Conservation (phyloP, 2,888 invertebrate genomes). For the Sphaerophoria rueppellii region DNA sequence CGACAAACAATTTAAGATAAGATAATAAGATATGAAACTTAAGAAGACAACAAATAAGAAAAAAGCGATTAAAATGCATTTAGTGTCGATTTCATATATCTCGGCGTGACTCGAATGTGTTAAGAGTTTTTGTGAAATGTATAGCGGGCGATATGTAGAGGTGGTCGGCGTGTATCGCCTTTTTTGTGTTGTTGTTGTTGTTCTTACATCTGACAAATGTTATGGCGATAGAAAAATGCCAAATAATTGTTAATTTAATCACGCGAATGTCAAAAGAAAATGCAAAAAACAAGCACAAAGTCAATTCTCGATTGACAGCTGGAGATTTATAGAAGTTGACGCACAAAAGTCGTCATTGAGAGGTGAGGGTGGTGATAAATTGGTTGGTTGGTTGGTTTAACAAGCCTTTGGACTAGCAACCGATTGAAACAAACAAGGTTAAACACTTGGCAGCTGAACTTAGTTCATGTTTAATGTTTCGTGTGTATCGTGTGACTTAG, state of each 20-base stretch:
- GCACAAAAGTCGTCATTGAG: constrained; percentile 20
- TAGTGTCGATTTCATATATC: constrained; percentile 66
- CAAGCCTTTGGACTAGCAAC: background rate
- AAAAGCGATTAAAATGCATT: constrained; percentile 61
- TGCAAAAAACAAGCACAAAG: constrained; percentile 1
- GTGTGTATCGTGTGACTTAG: background rate
- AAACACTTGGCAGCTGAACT: constrained; percentile 53
- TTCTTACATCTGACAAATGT: constrained; percentile 7
- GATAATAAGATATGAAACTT: constrained; percentile 1
- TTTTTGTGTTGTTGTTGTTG: constrained; percentile 6
- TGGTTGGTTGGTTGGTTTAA: background rate
- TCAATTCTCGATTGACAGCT: constrained; percentile 56
- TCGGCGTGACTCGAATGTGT: constrained; percentile 56
- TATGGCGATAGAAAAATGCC: constrained; percentile 19
- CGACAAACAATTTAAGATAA: background rate
- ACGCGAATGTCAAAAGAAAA: constrained; percentile 47
- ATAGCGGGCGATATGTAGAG: constrained; percentile 4
- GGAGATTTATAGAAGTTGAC: constrained; percentile 52
- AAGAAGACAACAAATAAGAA: background rate
- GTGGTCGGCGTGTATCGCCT: constrained; percentile 21
- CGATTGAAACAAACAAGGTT: constrained; percentile 43
- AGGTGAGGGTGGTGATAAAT: background rate
- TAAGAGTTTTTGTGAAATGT: background rate
- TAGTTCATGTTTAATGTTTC: constrained; percentile 34
- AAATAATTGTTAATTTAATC: constrained; percentile 63